phyloP scores from a whole-genome alignment of 2,113 vertebrate species.

The Notothenia coriiceps region DNA sequence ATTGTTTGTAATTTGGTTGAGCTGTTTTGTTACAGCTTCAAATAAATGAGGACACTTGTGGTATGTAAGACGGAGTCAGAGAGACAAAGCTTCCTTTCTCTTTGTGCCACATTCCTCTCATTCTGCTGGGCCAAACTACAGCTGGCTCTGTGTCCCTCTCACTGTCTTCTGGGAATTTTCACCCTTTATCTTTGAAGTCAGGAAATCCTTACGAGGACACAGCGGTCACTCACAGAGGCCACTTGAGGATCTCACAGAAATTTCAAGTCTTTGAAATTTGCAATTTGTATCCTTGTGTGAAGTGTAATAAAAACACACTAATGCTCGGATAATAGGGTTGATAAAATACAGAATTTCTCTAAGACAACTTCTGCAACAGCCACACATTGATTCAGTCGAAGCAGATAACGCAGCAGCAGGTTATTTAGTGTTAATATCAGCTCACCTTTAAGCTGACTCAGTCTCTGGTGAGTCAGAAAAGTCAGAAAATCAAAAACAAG shows the following conservation, averaged over 20 bases:
- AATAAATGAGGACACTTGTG: not conserved
- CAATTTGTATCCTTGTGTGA: not conserved
- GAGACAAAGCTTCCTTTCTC: constrained; percentile 59
- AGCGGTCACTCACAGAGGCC: not conserved
- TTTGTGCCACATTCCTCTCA: constrained; percentile 55
- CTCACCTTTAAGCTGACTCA: not conserved
- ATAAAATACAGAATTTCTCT: constrained; percentile 8
- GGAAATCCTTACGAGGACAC: constrained; percentile 19
- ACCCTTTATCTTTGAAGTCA: constrained; percentile 12
- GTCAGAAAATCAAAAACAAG: not conserved
- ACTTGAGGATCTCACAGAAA: not conserved
- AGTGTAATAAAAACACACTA: not conserved
- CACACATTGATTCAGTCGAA: not conserved
- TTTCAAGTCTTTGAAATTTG: not conserved
- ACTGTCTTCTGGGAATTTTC: constrained; percentile 16
- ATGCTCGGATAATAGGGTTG: not conserved
- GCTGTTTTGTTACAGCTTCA: not conserved
- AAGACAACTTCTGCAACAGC: not conserved
- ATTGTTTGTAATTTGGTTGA: not conserved
- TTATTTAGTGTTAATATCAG: not conserved
- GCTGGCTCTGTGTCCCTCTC: constrained; percentile 15
- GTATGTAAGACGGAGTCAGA: not conserved
- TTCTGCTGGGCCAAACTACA: constrained; percentile 27
- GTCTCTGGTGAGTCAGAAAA: not conserved
- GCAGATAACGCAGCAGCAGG: not conserved